Evolutionary conservation across 2,888 invertebrate genomes (phyloP).

Genomic region (Netelia melanura): DNA sequence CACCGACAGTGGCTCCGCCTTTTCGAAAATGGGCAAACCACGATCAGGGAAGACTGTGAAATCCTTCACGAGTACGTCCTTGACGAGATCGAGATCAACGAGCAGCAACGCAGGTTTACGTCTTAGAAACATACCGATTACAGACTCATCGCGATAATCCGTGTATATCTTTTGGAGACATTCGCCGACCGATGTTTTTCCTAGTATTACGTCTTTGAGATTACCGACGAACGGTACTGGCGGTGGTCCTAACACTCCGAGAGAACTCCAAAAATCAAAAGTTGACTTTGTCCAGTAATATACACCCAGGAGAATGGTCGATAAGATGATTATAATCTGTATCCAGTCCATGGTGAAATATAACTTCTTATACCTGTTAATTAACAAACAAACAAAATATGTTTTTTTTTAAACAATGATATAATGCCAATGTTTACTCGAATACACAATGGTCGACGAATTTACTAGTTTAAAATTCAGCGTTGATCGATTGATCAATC

Average conservation of each 20-base stretch:
- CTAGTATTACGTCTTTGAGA: constrained; percentile 80
- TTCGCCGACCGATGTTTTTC: constrained; percentile 79
- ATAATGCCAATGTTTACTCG: no score
- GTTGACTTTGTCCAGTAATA: constrained; percentile 81
- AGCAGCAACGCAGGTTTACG: constrained; percentile 72
- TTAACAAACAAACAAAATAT: neutral
- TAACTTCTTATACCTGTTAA: neutral
- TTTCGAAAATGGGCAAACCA: constrained; percentile 61
- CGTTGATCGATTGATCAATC: neutral
- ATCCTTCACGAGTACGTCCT: constrained; percentile 75
- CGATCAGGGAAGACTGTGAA: constrained; percentile 74
- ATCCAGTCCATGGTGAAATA: constrained; percentile 1
- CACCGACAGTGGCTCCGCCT: constrained; percentile 80
- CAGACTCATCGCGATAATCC: constrained; percentile 62
- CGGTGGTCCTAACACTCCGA: constrained; percentile 80
- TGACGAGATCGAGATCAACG: constrained; percentile 74
- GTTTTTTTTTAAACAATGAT: no score
- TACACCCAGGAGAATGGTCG: constrained; percentile 30
- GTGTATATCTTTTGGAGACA: constrained; percentile 77
- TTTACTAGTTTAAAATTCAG: neutral
- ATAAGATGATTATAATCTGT: neutral
- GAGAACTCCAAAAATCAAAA: constrained; percentile 84
- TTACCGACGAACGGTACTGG: constrained; percentile 84
- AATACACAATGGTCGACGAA: no score
- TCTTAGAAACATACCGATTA: constrained; percentile 72